A percentile compares a stretch with the other conserved stretches of the same genome.
Evolutionary conservation across 1,140 invertebrate genomes (phyloP).

Genomic region (Microplitis mediator): DNA sequence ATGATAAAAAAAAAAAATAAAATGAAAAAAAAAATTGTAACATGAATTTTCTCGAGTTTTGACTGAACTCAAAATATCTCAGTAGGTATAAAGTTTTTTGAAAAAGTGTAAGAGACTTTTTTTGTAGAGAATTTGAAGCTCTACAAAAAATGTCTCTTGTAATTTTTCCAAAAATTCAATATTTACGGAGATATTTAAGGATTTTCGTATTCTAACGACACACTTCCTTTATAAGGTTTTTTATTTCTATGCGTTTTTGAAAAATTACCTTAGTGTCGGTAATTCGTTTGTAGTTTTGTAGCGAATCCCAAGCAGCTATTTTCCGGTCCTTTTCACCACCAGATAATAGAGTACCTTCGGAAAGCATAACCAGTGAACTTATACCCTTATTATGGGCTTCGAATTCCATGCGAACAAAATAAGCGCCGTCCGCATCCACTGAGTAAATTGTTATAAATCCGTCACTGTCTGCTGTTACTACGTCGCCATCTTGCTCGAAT

Average conservation of each 20-base stretch:
- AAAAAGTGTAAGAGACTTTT: too few species aligned
- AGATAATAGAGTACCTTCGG: slow-evolving; percentile 86
- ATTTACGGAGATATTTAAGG: too few species aligned
- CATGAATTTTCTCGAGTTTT: too few species aligned
- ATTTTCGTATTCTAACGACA: neutral
- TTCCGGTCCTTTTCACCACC: slow-evolving; percentile 88
- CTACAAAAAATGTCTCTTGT: too few species aligned
- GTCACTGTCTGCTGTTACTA: slow-evolving; percentile 92
- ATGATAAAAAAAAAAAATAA: neutral
- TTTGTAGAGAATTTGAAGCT: too few species aligned
- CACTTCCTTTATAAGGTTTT: too few species aligned
- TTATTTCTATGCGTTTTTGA: too few species aligned
- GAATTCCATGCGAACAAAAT: slow-evolving; percentile 86
- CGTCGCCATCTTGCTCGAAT: slow-evolving; percentile 91
- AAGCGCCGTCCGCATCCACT: slow-evolving; percentile 84
- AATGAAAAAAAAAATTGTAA: neutral
- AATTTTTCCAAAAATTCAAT: too few species aligned
- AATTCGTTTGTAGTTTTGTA: slow-evolving; percentile 89
- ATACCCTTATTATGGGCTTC: slow-evolving; percentile 88
- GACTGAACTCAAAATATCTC: too few species aligned
- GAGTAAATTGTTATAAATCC: slow-evolving; percentile 94
- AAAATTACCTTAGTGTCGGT: slow-evolving; percentile 82
- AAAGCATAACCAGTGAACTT: slow-evolving; percentile 83
- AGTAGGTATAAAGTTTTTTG: too few species aligned
- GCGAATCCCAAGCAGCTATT: slow-evolving; percentile 89